Evolutionary conservation across 2,888 invertebrate genomes (phyloP), one percentile per base, ranked within the genome.

Genomic region (Idaea dimidiata): DNA sequence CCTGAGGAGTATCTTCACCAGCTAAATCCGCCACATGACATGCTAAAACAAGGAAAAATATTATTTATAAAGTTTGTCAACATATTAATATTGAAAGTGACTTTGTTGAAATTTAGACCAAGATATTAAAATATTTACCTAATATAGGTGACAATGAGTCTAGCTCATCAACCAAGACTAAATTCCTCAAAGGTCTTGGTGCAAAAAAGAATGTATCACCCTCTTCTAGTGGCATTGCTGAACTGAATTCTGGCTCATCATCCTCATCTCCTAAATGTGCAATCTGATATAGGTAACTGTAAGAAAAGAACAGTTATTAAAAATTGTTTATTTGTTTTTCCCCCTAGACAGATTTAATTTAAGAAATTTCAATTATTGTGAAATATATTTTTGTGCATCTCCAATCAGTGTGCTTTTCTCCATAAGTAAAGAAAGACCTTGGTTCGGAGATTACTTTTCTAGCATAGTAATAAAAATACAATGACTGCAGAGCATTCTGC

Each of bases 171-270:
- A 99, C 99, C 76, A 98, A 93, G 0, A 99, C 98, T 54, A 99
- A 94, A 93, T 99, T 99, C 79, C 98, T 95, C 0, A 99, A 93
- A 0, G 97, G 95, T 73, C 99, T 94, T 0, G 99, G 99, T 0
- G 98, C 98, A 91, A 99, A 99, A 93, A 99, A 99, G 91, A 99
- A 99, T 0, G 99, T 99, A 81, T 99, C 99, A 7, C 99, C 99
- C 87, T 99, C 99, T 87, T 99, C 99, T 58, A 99, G 87, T 0
- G 99, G 99, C 97, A 99, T 99, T 0, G 98, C 98, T 16, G 99
- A 99, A 86, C 98, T 99, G 84, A 99, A 99, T 83, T 99, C 99
- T 0, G 99, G 97, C 81, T 99, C 99, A 84, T 99, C 99, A 84
- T 99, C 99, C 81, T 99, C 99, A 89, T 99, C 99, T 55, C 99